phyloP scores from a whole-genome alignment of 2,888 invertebrate genomes.

The Serrognathus titanus region DNA sequence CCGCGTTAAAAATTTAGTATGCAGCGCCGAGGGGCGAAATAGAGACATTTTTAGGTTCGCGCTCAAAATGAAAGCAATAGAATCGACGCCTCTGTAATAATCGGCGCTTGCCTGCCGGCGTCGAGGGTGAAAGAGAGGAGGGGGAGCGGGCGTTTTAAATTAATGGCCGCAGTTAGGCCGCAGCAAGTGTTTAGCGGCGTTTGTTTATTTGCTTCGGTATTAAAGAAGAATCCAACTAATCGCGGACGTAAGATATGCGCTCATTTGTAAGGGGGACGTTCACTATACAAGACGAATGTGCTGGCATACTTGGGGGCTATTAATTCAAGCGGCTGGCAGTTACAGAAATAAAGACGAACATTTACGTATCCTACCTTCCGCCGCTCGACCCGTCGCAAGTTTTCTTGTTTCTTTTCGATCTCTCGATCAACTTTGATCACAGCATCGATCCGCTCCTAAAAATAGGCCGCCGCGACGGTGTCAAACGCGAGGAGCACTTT shows the following conservation, averaged over 20 bases:
- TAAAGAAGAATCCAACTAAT: conserved; percentile 6
- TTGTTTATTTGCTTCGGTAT: conserved; percentile 2
- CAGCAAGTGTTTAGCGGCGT: not conserved
- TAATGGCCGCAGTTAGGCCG: not conserved
- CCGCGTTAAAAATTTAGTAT: too few relatives aligned
- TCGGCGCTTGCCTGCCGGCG: too few relatives aligned
- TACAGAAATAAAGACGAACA: conserved; percentile 39
- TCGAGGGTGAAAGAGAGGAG: too few relatives aligned
- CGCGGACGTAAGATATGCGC: conserved; percentile 26
- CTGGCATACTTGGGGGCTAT: conserved; percentile 44
- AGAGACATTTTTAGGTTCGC: too few relatives aligned
- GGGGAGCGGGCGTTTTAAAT: not conserved
- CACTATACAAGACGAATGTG: conserved; percentile 42
- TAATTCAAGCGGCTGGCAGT: conserved; percentile 42
- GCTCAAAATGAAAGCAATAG: too few relatives aligned
- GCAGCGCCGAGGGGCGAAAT: too few relatives aligned
- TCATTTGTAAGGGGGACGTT: conserved; percentile 44
- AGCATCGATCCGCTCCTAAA: too few relatives aligned
- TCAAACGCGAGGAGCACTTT: too few relatives aligned
- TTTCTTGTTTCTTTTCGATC: too few relatives aligned
- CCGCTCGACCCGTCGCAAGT: not conserved
- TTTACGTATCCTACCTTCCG: not conserved
- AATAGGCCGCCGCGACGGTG: too few relatives aligned
- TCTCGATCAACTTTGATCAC: too few relatives aligned
- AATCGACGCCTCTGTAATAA: too few relatives aligned